Conservation (phyloP, 2,113 vertebrate species). For the Cinclus mexicanus region DNA sequence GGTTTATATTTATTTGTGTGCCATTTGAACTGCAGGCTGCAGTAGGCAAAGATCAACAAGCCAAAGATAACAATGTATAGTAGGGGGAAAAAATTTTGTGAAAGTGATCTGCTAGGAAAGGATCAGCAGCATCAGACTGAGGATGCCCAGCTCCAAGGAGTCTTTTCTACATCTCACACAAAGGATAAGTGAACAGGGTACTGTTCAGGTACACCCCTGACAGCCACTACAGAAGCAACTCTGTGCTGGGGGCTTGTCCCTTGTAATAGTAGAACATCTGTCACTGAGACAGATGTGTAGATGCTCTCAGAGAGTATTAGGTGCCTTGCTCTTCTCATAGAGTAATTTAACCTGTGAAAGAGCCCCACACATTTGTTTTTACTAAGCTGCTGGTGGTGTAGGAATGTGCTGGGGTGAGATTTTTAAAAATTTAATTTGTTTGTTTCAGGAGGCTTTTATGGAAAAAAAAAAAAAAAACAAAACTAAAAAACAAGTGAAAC, state of each 20-base stretch:
- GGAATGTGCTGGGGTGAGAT: rapidly evolving
- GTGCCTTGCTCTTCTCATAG: neutral
- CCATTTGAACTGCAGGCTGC: neutral
- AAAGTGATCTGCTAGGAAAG: neutral
- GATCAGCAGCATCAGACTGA: neutral
- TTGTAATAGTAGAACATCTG: neutral
- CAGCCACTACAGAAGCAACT: neutral
- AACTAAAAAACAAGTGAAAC: neutral
- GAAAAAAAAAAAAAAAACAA: neutral
- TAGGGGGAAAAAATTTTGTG: rapidly evolving
- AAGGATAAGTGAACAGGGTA: neutral
- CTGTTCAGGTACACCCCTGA: neutral
- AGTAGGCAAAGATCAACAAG: neutral
- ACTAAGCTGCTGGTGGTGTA: neutral
- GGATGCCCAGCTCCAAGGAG: neutral
- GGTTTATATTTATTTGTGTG: neutral
- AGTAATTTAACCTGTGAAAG: neutral
- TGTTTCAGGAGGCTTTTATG: neutral
- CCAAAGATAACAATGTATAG: neutral
- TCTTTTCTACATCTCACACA: neutral
- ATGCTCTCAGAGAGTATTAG: neutral
- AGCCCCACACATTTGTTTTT: neutral
- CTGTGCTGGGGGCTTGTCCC: neutral
- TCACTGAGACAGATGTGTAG: neutral
- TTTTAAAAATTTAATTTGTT: neutral